These are phyloP conservation scores for Alsophila aescularia DNA, from an alignment of 2,888 invertebrate genomes.

Conservation along the genomic window DNA sequence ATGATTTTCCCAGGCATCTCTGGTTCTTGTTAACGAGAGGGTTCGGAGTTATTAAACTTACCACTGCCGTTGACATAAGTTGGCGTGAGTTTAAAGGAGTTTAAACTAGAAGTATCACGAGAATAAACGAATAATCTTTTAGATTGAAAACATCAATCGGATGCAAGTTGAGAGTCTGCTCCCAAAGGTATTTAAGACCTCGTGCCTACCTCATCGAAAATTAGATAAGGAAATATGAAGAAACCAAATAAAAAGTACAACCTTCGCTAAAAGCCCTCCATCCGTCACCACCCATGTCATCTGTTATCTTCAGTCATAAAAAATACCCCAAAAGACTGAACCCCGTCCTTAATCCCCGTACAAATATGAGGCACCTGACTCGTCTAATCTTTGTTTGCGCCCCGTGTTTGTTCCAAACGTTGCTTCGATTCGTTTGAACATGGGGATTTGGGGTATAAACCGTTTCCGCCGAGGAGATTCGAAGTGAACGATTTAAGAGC, in stretches of 20 bases:
- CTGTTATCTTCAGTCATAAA: neutral
- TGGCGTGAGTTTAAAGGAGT: no score
- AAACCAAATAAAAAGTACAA: neutral
- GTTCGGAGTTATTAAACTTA: no score
- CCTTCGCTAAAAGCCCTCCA: no score
- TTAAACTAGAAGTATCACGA: no score
- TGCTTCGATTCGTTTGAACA: slow-evolving; percentile 36
- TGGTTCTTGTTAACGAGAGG: neutral
- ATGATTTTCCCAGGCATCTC: neutral
- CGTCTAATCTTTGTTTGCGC: slow-evolving; percentile 22
- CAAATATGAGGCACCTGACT: slow-evolving; percentile 26
- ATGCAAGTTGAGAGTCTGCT: no score
- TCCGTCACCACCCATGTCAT: neutral
- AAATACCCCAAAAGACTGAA: slow-evolving; percentile 6
- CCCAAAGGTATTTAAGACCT: no score
- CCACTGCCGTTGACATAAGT: no score
- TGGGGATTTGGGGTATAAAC: slow-evolving; percentile 26
- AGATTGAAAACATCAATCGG: no score
- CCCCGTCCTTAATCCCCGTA: slow-evolving; percentile 12
- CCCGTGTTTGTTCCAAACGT: slow-evolving; percentile 21
- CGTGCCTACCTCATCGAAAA: neutral
- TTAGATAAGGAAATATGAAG: neutral
- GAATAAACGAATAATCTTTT: no score
- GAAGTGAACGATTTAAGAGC: neutral
- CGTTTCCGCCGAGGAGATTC: slow-evolving; percentile 23